Evolutionary conservation across 1,140 invertebrate genomes (phyloP).

Genomic region (Panonychus citri): DNA sequence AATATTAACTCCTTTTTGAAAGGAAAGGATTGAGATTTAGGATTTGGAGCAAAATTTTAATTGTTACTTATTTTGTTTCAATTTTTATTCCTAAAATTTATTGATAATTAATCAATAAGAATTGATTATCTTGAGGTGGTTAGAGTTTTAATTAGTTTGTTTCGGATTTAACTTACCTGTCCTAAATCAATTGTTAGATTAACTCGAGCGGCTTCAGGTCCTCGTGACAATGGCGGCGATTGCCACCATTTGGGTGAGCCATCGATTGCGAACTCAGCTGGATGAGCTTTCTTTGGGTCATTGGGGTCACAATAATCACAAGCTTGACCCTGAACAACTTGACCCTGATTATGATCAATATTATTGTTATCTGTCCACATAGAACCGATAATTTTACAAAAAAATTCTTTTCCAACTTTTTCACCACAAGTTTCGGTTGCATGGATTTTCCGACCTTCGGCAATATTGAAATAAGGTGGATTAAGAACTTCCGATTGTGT

Average conservation of each 20-base stretch:
- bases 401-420: slow-evolving; percentile 36
- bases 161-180: slow-evolving; percentile 44
- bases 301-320: slow-evolving; percentile 73
- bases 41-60: no score
- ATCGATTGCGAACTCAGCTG: slow-evolving; percentile 72
- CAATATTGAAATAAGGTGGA: slow-evolving; percentile 79
- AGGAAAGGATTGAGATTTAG: no score
- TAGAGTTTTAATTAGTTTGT: no score
- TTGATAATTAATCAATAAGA: no score
- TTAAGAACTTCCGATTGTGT: slow-evolving; percentile 32
- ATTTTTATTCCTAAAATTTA: no score
- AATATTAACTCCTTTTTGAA: no score
- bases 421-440: slow-evolving; percentile 72
- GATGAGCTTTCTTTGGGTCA: slow-evolving; percentile 48
- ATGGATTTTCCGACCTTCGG: slow-evolving; percentile 53
- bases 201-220: slow-evolving; percentile 85
- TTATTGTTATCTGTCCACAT: slow-evolving; percentile 40
- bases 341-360: slow-evolving; percentile 34
- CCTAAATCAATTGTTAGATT: slow-evolving; percentile 91
- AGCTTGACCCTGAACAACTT: slow-evolving; percentile 35
- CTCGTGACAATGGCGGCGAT: slow-evolving; percentile 85
- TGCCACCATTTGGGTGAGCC: slow-evolving; percentile 91
- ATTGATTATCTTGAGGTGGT: no score
- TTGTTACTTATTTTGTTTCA: no score
- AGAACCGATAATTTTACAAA: slow-evolving; percentile 81